Base-by-base conservation (phyloP, 2,888 invertebrate genomes). In the Dioctria rufipes region DNA sequence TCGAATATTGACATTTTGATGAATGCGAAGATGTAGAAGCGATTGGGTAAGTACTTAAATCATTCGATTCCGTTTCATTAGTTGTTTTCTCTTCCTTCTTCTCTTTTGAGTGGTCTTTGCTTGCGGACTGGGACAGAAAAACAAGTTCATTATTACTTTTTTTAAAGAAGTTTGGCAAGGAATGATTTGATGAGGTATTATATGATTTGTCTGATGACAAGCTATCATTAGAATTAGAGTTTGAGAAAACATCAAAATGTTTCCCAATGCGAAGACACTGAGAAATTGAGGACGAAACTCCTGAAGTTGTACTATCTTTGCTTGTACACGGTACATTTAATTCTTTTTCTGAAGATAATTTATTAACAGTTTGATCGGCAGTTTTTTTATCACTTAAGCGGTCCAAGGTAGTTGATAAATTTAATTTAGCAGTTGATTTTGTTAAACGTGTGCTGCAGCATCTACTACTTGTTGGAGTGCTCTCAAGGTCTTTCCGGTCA, bases 391-490 rank as follows among this genome's bases (percentile, higher is more conserved):
- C 66, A 46, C 54, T 71, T 71, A 78, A 40, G 40, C 80, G 67
- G 67, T 83, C 86, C 84, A 89, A 83, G 78, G 87, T 84, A 73
- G 86, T 85, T 83, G 87, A 86, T 83, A 89, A 85, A 85, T 89
- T 89, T 51, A 88, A 84, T 86, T 89, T 89, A 85, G 88, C 88
- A 86, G 87, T 87, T 85, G 89, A 88, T 85, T 88, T 89, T 83
- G 86, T 87, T 83, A 88, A 84, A 82, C 88, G 86, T 80, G 85
- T 87, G 78, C 86, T 87, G 80, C 84, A 86, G 81, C 86, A 86
- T 80, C 89, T 86, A 84, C 89, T 89, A 84, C 89, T 89, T 8
- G 89, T 89, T 54, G 89, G 89, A 46, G 89, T 89, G 78, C 88
- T 85, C 5, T 66, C 25, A 25, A 61, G 58, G 46, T 60, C 69